phyloP scores from a whole-genome alignment of 2,113 vertebrate genomes.

The Lonchura striata region DNA sequence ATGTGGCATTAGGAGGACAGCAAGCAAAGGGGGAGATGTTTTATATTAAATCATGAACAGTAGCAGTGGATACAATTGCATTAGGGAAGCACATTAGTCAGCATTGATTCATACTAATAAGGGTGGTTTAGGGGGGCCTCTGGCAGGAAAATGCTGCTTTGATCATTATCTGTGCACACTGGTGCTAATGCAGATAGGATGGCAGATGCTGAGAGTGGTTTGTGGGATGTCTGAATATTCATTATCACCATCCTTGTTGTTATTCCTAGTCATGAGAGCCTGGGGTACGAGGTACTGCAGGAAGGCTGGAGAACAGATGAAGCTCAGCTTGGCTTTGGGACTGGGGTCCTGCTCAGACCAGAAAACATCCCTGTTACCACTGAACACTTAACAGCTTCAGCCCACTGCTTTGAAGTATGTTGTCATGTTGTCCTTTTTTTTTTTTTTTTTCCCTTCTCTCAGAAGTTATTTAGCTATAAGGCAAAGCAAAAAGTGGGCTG shows the following conservation, averaged over 20 bases:
- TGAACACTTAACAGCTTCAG: neutral
- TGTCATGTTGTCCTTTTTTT: neutral
- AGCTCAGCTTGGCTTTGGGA: constrained; percentile 33
- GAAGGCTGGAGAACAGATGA: constrained; percentile 22
- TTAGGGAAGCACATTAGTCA: constrained; percentile 51
- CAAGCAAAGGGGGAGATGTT: neutral
- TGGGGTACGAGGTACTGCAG: neutral
- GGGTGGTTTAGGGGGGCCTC: constrained; percentile 40
- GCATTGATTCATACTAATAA: constrained; percentile 51
- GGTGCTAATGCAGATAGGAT: constrained; percentile 50
- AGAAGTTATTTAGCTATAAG: neutral
- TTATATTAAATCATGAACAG: constrained; percentile 3
- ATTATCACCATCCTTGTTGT: constrained; percentile 35
- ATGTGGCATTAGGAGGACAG: neutral
- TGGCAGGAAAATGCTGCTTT: constrained; percentile 61
- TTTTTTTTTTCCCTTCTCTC: neutral
- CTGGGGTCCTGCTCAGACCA: neutral
- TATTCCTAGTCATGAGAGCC: constrained; percentile 33
- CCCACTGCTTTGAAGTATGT: neutral
- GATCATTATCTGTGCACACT: constrained; percentile 55
- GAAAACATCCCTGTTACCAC: neutral
- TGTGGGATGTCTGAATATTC: constrained; percentile 64
- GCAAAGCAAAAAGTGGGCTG: neutral
- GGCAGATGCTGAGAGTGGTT: constrained; percentile 51
- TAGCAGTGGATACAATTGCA: constrained; percentile 33